phyloP scores from a whole-genome alignment of 2,888 invertebrate genomes.

The Sinohyriopsis cumingii region DNA sequence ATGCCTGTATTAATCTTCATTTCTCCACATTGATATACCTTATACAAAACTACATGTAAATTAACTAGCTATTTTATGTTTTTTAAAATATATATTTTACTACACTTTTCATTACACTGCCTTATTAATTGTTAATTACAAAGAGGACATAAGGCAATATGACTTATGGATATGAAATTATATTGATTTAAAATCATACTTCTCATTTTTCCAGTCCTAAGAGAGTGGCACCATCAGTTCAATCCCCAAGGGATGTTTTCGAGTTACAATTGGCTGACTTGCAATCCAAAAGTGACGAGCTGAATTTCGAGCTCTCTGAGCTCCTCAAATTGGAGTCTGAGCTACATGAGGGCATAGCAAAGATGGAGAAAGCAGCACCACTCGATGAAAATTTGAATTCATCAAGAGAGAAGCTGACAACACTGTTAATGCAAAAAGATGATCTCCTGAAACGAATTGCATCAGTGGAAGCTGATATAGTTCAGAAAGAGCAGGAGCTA shows the following conservation, averaged over 20 bases:
- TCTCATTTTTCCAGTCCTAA: constrained; percentile 31
- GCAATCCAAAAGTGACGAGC: constrained; percentile 50
- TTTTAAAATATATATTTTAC: too few relatives aligned
- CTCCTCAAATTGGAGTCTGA: constrained; percentile 52
- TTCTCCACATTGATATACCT: too few relatives aligned
- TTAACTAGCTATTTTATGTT: too few relatives aligned
- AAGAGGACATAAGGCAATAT: neutral
- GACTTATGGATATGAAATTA: neutral
- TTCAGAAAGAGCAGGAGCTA: constrained; percentile 56
- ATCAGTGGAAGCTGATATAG: constrained; percentile 53
- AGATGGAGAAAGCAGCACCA: constrained; percentile 34
- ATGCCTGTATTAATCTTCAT: too few relatives aligned
- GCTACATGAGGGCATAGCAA: constrained; percentile 52
- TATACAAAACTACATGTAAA: too few relatives aligned
- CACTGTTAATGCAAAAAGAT: constrained; percentile 43
- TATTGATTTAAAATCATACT: neutral
- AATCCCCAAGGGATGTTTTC: constrained; percentile 48
- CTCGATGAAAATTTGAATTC: constrained; percentile 18
- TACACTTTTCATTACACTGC: too few relatives aligned
- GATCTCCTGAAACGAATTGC: constrained; percentile 54
- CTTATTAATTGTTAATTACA: neutral
- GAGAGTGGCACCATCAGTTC: constrained; percentile 35
- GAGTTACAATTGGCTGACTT: constrained; percentile 58
- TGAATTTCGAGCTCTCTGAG: constrained; percentile 54
- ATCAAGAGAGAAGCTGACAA: constrained; percentile 46